These are phyloP conservation scores for Bombus pyrosoma DNA, from an alignment of 1,140 invertebrate genomes.

Conservation along the genomic window DNA sequence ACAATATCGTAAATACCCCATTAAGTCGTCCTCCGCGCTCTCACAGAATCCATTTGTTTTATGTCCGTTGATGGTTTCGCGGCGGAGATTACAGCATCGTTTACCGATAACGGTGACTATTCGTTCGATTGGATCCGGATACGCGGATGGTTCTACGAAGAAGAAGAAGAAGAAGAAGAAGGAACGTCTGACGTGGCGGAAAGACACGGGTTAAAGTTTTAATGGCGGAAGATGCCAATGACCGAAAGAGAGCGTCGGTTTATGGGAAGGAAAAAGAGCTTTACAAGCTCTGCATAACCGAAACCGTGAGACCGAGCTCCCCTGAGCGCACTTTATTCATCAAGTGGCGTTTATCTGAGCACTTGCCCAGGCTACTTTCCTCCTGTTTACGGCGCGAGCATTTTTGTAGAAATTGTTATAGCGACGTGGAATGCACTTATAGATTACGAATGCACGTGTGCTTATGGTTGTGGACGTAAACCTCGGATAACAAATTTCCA, in stretches of 20 bases:
- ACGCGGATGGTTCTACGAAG: background rate
- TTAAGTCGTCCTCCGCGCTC: slow-evolving; percentile 15
- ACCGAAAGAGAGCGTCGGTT: slow-evolving; percentile 30
- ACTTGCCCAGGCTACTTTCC: slow-evolving; percentile 8
- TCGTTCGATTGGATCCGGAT: slow-evolving; percentile 45
- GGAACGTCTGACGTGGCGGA: background rate
- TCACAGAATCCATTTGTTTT: slow-evolving; percentile 52
- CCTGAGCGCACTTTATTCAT: slow-evolving; percentile 25
- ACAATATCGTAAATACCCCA: slow-evolving; percentile 53
- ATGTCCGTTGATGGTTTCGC: slow-evolving; percentile 31
- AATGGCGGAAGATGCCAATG: slow-evolving; percentile 38
- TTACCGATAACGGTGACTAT: slow-evolving; percentile 58
- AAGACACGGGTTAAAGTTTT: slow-evolving; percentile 42
- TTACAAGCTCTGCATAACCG: slow-evolving; percentile 36
- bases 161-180: background rate
- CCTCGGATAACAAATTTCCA: background rate
- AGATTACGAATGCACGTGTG: background rate
- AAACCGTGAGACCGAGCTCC: slow-evolving; percentile 34
- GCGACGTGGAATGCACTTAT: background rate
- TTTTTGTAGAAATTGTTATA: slow-evolving; percentile 16
- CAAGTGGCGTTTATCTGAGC: slow-evolving; percentile 27
- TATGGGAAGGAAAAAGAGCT: slow-evolving; percentile 10
- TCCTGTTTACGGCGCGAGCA: background rate
- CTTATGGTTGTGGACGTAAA: background rate
- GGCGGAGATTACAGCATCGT: slow-evolving; percentile 51